Base-by-base conservation (phyloP, 1,140 invertebrate genomes). In the Radopholus similis region DNA sequence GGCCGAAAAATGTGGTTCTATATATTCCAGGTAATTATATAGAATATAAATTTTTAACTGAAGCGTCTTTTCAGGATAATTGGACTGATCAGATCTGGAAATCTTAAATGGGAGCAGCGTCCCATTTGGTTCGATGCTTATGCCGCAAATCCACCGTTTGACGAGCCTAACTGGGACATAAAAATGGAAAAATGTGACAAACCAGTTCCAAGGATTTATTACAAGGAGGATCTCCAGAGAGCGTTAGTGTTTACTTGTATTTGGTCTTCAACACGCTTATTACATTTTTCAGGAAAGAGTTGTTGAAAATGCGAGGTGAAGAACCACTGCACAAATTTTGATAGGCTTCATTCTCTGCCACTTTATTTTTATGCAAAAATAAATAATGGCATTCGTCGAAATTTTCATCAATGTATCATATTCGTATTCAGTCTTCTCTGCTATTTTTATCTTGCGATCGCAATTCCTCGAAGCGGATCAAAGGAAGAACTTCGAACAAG, bases 71-170 rank as follows among this genome's bases (percentile, higher is more conserved):
- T 13, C 26, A 71, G 70, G 55, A 83, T 89, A 2, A 87, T 87
- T 71, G 90, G 90, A 51, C 83, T 95, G 23, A 73, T 94, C 1
- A 86, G 87, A 70, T 86, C 88, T 23, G 89, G 89, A 49, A 90
- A 88, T 6, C 85, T 93, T 77, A 88, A 87, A 80, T 83, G 87
- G 28, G 87, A 90, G 76, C 90, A 93, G 73, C 86, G 88, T 68
- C 92, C 92, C 5, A 53, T 95, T 23, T 95, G 92, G 92, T 92
- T 89, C 82, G 89, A 91, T 83, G 83, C 95, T n/a, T 93, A 93
- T 78, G 87, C 88, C 84, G 87, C 88, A n/a, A 92, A 92, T 85
- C 92, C 91, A 11, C 92, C 93, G 2, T 88, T 88, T 72, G 82
- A 87, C 42, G 89, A 91, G 77, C 92, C 92, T 6, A 83, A 83